These are phyloP conservation scores for Drosophila melanosoma DNA, from an alignment of 2,888 invertebrate species.

Conservation along the genomic window DNA sequence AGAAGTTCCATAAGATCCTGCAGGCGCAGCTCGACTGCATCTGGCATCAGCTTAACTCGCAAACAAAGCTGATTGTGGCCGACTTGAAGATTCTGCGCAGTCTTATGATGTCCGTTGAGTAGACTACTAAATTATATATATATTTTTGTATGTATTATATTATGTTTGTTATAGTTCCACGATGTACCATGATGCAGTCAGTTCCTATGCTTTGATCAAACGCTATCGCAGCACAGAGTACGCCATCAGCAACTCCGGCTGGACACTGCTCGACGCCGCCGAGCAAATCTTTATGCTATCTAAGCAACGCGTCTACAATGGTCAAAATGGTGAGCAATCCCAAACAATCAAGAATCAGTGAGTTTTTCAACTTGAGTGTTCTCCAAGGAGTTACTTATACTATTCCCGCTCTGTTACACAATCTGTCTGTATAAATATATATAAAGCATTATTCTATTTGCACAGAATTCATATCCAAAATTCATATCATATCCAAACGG, in stretches of 20 bases:
- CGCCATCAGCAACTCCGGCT: conserved; percentile 93
- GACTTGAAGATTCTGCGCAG: conserved; percentile 95
- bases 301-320: conserved; percentile 89
- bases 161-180: conserved; percentile 88
- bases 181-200: conserved; percentile 94
- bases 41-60: conserved; percentile 96
- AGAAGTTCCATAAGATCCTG: conserved; percentile 95
- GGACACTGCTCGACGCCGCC: conserved; percentile 95
- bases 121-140: conserved; percentile 32
- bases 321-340: conserved; percentile 86
- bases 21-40: conserved; percentile 95
- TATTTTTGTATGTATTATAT: background rate
- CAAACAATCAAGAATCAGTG: background rate
- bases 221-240: conserved; percentile 93
- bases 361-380: background rate
- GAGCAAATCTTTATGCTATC: conserved; percentile 93
- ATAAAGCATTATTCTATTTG: too few species aligned
- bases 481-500: too few species aligned
- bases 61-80: conserved; percentile 94
- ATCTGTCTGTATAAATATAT: too few species aligned
- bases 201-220: conserved; percentile 92
- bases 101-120: conserved; percentile 89
- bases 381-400: background rate
- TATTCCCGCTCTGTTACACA: too few species aligned
- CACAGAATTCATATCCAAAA: too few species aligned